Percentiles rank a stretch among this genome's conserved stretches.
Conservation (phyloP, 2,113 vertebrate genomes). For the Cyanistes caeruleus region DNA sequence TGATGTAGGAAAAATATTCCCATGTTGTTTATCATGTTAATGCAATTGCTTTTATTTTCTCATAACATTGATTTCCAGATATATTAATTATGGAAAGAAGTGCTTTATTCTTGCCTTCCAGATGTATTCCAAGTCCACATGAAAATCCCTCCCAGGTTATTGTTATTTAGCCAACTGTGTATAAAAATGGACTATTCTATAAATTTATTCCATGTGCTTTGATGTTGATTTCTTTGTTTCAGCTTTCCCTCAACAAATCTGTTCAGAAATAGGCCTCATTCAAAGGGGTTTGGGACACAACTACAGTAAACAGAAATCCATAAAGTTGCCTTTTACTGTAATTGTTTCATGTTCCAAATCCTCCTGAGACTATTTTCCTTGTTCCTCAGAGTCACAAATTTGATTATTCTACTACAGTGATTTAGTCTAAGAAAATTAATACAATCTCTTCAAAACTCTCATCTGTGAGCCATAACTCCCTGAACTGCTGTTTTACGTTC, state of each 20-base stretch:
- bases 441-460: not conserved
- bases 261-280: not conserved
- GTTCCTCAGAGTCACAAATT: not conserved
- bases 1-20: not conserved
- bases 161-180: not conserved
- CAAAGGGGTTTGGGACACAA: not conserved
- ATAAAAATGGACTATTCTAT: not conserved
- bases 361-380: not conserved
- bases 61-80: not conserved
- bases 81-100: not conserved
- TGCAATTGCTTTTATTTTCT: not conserved
- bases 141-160: not conserved
- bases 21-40: not conserved
- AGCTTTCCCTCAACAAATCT: not conserved
- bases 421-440: slow-evolving; percentile 15
- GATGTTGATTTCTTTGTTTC: not conserved
- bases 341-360: not conserved
- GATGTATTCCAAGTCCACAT: not conserved
- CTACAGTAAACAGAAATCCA: not conserved
- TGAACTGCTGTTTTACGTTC: not conserved
- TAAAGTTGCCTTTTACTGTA: not conserved
- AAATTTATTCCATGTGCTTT: not conserved
- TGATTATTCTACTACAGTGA: not conserved
- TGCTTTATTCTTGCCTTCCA: not conserved
- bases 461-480: not conserved